A percentile compares a stretch with the other conserved stretches of the same genome.
Conservation (phyloP, 2,888 invertebrate genomes). For the Galeopsomyia nigrocyanea region DNA sequence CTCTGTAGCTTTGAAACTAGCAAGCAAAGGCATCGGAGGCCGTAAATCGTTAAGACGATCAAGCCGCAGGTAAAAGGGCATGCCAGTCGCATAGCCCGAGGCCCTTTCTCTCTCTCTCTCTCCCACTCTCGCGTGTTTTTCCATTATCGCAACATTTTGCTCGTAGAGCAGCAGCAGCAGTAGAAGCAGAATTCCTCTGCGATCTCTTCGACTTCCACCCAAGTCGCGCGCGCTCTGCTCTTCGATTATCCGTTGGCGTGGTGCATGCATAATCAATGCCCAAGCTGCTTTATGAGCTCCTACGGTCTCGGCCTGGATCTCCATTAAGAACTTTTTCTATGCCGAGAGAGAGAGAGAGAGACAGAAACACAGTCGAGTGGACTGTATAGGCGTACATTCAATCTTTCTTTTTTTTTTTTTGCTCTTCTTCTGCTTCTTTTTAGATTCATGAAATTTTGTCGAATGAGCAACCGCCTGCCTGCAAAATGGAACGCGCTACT, state of each 20-base stretch:
- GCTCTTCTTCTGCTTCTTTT: too few species aligned
- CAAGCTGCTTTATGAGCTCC: slow-evolving; percentile 42
- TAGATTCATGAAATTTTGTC: too few species aligned
- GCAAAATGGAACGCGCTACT: too few species aligned
- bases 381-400: too few species aligned
- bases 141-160: slow-evolving; percentile 33
- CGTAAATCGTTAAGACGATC: slow-evolving; percentile 3
- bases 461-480: too few species aligned
- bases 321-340: slow-evolving; percentile 48
- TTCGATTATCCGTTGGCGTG: slow-evolving; percentile 44
- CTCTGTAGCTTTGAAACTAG: too few species aligned
- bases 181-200: neutral
- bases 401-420: too few species aligned
- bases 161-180: neutral
- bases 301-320: slow-evolving; percentile 19
- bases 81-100: neutral
- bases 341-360: slow-evolving; percentile 20
- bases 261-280: slow-evolving; percentile 46
- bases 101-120: neutral
- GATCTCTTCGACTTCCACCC: slow-evolving; percentile 5
- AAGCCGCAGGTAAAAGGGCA: slow-evolving; percentile 3
- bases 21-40: too few species aligned
- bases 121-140: slow-evolving; percentile 14
- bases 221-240: slow-evolving; percentile 22
- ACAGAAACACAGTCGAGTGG: neutral